Conservation (phyloP, 2,113 vertebrate species). For the Archocentrus centrarchus region DNA sequence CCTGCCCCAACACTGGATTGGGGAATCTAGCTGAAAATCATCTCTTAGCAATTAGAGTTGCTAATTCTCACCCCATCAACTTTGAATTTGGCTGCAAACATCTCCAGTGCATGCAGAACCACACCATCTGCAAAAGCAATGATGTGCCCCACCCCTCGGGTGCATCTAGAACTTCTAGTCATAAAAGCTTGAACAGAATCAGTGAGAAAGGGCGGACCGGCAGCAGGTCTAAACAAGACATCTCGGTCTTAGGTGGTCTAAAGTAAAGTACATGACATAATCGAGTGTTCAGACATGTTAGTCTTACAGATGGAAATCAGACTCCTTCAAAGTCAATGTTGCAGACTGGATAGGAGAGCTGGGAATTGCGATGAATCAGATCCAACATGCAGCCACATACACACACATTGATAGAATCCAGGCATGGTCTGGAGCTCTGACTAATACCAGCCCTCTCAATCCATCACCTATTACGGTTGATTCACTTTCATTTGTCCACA, state of each 20-base stretch:
- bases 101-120: neutral
- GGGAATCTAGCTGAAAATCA: neutral
- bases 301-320: slow-evolving; percentile 49
- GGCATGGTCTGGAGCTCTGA: slow-evolving; percentile 47
- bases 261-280: slow-evolving; percentile 20
- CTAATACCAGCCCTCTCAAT: slow-evolving; percentile 42
- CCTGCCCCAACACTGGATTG: neutral
- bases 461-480: slow-evolving; percentile 39
- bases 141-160: neutral
- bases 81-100: neutral
- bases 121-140: slow-evolving; percentile 3
- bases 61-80: neutral
- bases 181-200: slow-evolving; percentile 3
- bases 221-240: neutral
- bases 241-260: neutral
- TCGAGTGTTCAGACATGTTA: slow-evolving; percentile 15
- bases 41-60: neutral
- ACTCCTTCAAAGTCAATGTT: slow-evolving; percentile 30
- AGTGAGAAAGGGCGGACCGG: neutral
- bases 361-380: slow-evolving; percentile 39
- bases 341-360: slow-evolving; percentile 16
- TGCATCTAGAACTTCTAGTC: neutral
- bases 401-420: slow-evolving; percentile 57
- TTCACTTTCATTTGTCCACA: slow-evolving; percentile 54
- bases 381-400: slow-evolving; percentile 41